Evolutionary conservation across 2,888 invertebrate genomes (phyloP), one percentile per base, ranked within the genome.

Genomic region (Ditula angustiorana): DNA sequence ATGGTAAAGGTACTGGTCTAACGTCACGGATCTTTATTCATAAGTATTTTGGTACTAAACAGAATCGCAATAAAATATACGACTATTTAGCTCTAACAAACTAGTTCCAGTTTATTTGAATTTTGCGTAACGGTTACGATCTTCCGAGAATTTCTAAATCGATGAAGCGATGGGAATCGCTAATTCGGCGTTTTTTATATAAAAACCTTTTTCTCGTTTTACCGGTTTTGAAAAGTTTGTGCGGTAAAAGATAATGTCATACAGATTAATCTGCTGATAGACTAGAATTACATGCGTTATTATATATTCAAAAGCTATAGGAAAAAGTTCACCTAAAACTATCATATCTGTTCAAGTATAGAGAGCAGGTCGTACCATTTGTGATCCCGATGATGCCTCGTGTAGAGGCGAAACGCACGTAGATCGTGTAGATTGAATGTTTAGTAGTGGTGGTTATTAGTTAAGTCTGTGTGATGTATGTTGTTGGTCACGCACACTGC

Each of bases 81-180:
- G 35, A 35, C 23, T 33, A 30, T 30, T 50, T 11, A 35, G n/a
- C 8, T 19, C n/a, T 8, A 26, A 58, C 50, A 52, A 63, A 63
- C 63, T 58, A n/a, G 57, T 63, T 63, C 33, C 11, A n/a, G 37
- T 44, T 57, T 24, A 63, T 63, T 58, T 50, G 7, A 63, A 63
- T 58, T 63, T 63, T 63, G 33, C 57, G 50, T 58, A 63, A 63
- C 63, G 33, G 21, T 13, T 19, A 16, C 23, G 24, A 5, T 52
- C 10, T 63, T 50, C 44, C 26, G 37, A 49, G 56, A 41, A 57
- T 62, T 62, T 33, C 50, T 57, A 57, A 57, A 57, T 30, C 30
- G 7, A 49, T 26, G 11, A 7, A 11, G 11, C 49, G 3, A 63
- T 24, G 62, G 49, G 28, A 41, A 41, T 28, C 44, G 50, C 41